Conservation (phyloP, 30 jellyfish, hydroid and myxozoan species). For the Chrysaora quinquecirrha region DNA sequence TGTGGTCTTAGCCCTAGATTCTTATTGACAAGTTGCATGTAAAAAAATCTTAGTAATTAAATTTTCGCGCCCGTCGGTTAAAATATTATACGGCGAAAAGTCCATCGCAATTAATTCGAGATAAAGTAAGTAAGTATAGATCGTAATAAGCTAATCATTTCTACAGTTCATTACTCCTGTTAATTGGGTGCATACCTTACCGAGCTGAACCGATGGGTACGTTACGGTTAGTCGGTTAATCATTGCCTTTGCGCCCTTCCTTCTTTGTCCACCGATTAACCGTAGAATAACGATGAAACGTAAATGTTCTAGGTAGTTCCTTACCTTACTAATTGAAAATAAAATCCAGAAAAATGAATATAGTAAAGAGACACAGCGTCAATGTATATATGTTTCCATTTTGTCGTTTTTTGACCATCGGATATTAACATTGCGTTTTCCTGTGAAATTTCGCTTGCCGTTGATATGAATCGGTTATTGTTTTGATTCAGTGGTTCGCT, state of each 20-base stretch:
- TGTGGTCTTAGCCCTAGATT: no score
- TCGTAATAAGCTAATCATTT: no score
- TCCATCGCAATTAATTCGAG: no score
- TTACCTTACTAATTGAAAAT: neutral
- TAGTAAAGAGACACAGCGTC: neutral
- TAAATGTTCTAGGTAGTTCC: neutral
- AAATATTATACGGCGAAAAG: no score
- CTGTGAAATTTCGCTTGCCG: neutral
- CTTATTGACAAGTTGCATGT: no score
- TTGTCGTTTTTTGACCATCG: neutral
- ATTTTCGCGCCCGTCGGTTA: no score
- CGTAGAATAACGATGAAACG: neutral
- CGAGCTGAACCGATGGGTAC: neutral
- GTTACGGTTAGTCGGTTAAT: slow-evolving; percentile 3
- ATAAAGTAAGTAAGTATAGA: no score
- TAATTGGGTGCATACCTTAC: neutral
- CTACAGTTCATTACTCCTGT: neutral
- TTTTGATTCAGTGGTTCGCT: slow-evolving; percentile 58
- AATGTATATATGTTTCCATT: neutral
- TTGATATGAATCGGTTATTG: slow-evolving; percentile 46
- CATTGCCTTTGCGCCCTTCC: neutral
- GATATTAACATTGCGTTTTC: neutral
- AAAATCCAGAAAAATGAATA: neutral
- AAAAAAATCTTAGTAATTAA: no score
- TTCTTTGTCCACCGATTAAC: neutral